Evolutionary conservation across 2,888 invertebrate genomes (phyloP), one percentile per base, ranked within the genome.

Genomic region (Dromius quadrimaculatus): DNA sequence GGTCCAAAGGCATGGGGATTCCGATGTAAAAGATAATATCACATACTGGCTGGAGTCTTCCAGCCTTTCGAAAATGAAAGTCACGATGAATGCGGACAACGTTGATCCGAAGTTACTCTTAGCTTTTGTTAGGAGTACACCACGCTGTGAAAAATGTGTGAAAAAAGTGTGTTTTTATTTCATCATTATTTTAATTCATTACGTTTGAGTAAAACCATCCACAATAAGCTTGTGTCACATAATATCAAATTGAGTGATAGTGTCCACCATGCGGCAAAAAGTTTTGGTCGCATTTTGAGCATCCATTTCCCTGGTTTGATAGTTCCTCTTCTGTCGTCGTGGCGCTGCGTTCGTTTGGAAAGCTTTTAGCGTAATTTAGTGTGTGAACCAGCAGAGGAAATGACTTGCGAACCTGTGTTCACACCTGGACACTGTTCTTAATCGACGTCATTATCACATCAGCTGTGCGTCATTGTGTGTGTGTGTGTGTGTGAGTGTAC

Each of bases 331-430:
- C 15, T 13, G 23, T 28, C 32, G 50, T 50, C 13, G 36, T n/a
- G 17, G 36, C 59, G 59, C 19, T 5, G 20, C 19, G 59, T 59
- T 59, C 59, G 71, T 71, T 62, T 68, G 72, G 72, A 70, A 72
- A 72, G 74, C 74, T 73, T 74, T 74, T 74, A 75, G 75, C 64
- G 72, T 74, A 74, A 76, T 74, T 76, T 75, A 73, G 72, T 75
- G 74, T 73, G 72, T 71, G 71, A 65, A 54, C 64, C 63, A 54
- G n/a, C 63, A n/a, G 65, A 75, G 77, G 77, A 77, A 76, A 75
- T 77, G 77, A 77, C 77, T 77, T 76, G 77, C 77, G 73, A 76
- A 75, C 75, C 71, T 73, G 74, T 68, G 68, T 74, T 72, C 73
- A 75, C 75, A 76, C 76, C 76, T 75, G 76, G 75, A 74, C 76